Base-by-base conservation (phyloP, 2,797 vertebrate genomes). In the Pitangus sulphuratus region DNA sequence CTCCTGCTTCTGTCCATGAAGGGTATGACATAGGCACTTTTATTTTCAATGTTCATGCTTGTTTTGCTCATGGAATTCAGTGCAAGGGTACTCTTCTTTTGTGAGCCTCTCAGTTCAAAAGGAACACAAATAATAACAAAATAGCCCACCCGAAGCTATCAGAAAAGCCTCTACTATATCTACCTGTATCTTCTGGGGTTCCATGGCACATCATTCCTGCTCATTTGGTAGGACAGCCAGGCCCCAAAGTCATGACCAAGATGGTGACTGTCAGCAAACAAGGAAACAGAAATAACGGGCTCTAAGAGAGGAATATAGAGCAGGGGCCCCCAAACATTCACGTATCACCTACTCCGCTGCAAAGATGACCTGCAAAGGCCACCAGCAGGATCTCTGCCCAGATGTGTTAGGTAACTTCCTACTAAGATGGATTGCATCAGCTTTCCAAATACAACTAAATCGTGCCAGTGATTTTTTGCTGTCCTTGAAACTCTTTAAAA, bases 361-460 rank as follows among this genome's bases (percentile, higher is more conserved):
- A 88, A 74, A 77, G 25, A 48, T 24, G 0, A 57, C 57, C 4
- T 1, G n/a, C 54, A 90, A 54, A 71, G 4, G 4, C 48, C 76
- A 92, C 39, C 72, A 86, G 69, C 69, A 75, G 76, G 82, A 90
- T 40, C 33, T 11, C 61, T 81, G 83, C 61, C 89, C 91, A 93
- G 84, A 88, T 65, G 45, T 61, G 54, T 86, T 89, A 72, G 87
- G 71, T 61, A 94, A 84, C n/a, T 92, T 84, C 57, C 72, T 68
- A n/a, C 61, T 86, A 89, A 90, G 79, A 95, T 2, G 37, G 56
- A 87, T 76, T 95, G 64, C 88, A 86, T 90, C 90, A 94, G 83
- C n/a, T 88, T 47, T 94, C 61, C 9, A 44, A 44, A 87, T 82
- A 62, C 40, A 71, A 69, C 40, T 84, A 77, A 87, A 82, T 57